phyloP scores from a whole-genome alignment of 1,140 invertebrate species.

The Vanessa atalanta region DNA sequence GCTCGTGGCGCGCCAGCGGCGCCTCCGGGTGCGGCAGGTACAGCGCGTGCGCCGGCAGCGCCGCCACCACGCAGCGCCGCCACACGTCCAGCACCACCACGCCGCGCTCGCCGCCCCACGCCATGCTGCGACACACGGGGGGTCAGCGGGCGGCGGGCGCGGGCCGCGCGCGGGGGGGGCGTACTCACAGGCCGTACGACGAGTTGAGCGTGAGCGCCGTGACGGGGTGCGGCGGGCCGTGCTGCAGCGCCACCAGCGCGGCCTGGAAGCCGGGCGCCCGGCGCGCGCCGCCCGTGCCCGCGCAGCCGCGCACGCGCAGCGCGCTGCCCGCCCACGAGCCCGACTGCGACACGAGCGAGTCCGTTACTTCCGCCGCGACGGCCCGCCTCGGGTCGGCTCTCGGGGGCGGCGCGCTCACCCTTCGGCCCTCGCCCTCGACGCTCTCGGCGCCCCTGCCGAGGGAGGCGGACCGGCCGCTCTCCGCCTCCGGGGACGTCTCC shows the following conservation, averaged over 20 bases:
- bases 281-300: conserved; percentile 64
- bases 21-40: conserved; percentile 90
- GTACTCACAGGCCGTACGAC: conserved; percentile 97
- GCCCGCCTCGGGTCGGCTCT: background rate
- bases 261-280: conserved; percentile 96
- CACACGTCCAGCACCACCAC: conserved; percentile 96
- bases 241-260: conserved; percentile 92
- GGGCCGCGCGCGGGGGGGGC: background rate
- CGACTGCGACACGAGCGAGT: background rate
- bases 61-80: conserved; percentile 94
- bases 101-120: conserved; percentile 97
- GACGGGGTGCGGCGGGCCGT: conserved; percentile 65
- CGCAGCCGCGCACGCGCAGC: conserved; percentile 62
- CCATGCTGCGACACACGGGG: conserved; percentile 85
- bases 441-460: conserved; percentile 82
- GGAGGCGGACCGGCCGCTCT: conserved; percentile 84
- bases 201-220: conserved; percentile 96
- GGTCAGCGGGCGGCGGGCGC: no score
- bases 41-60: conserved; percentile 91
- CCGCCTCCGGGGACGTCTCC: conserved; percentile 84
- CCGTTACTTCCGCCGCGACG: background rate
- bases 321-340: conserved; percentile 27
- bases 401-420: conserved; percentile 66
- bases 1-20: conserved; percentile 74
- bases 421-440: conserved; percentile 82